Evolutionary conservation across 2,797 vertebrate genomes (phyloP).

Genomic region (Pseudochaenichthys georgianus): DNA sequence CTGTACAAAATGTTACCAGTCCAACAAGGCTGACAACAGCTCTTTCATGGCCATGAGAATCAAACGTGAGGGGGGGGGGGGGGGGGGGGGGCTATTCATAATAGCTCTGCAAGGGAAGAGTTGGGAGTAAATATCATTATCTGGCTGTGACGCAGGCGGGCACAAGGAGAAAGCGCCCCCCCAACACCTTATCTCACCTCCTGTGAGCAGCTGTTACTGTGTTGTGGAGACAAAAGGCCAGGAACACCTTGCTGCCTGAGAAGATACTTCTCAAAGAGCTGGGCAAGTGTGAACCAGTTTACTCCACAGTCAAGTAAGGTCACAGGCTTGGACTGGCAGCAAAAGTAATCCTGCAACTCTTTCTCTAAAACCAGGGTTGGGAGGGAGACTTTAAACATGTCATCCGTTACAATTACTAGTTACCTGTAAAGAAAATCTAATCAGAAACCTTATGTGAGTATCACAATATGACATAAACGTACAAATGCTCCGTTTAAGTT

Average conservation of each 20-base stretch:
- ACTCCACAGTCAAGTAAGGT: neutral
- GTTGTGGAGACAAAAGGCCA: constrained; percentile 40
- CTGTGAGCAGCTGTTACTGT: constrained; percentile 58
- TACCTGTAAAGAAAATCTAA: too few species aligned
- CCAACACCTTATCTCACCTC: constrained; percentile 39
- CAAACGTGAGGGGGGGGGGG: constrained; percentile 1
- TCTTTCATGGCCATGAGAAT: constrained; percentile 57
- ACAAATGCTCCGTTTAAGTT: too few species aligned
- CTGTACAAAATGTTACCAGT: constrained; percentile 28
- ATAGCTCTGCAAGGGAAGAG: constrained; percentile 31
- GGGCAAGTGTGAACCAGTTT: neutral
- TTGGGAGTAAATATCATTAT: constrained; percentile 59
- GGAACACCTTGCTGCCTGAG: constrained; percentile 19
- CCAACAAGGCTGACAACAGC: neutral
- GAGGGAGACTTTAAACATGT: too few species aligned
- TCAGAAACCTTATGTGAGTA: too few species aligned
- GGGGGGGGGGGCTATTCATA: constrained; percentile 19
- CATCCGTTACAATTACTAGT: too few species aligned
- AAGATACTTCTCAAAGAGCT: neutral
- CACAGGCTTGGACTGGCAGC: neutral
- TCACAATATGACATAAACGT: too few species aligned
- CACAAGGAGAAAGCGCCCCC: constrained; percentile 40
- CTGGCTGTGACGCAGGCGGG: constrained; percentile 64
- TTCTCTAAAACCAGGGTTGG: too few species aligned
- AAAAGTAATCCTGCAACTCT: neutral